Conservation (phyloP, 2,797 vertebrate species). For the Pangasius djambal region DNA sequence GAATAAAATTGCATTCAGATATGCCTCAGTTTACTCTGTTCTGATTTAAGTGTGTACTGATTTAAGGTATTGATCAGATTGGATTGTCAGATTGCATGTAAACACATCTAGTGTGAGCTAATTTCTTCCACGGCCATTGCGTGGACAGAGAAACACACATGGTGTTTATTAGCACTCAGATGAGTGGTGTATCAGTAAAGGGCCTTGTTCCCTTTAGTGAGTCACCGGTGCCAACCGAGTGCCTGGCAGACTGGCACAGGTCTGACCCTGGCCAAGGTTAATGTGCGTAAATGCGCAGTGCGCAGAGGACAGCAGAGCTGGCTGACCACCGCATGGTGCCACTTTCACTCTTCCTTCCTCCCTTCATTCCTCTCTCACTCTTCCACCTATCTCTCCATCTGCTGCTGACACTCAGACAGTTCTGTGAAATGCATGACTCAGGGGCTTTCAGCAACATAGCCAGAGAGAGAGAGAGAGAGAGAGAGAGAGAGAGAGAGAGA, state of each 20-base stretch:
- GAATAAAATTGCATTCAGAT: background rate
- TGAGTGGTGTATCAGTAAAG: background rate
- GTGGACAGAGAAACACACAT: background rate
- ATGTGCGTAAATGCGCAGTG: constrained; percentile 38
- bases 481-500: background rate
- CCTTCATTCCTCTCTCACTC: constrained; percentile 32
- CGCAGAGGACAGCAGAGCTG: constrained; percentile 33
- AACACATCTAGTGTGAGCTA: background rate
- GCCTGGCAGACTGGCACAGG: constrained; percentile 29
- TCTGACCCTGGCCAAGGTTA: constrained; percentile 54
- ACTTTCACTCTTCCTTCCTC: constrained; percentile 18
- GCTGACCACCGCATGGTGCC: constrained; percentile 38
- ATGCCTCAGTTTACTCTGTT: background rate
- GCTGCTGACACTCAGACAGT: constrained; percentile 65
- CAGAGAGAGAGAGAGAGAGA: constrained; percentile 48
- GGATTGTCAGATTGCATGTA: background rate
- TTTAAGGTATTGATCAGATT: background rate
- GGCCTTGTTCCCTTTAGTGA: constrained; percentile 23
- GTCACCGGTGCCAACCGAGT: constrained; percentile 28
- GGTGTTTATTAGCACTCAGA: constrained; percentile 4
- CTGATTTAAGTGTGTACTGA: background rate
- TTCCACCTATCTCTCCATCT: constrained; percentile 39
- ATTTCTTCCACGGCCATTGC: background rate
- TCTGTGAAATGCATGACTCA: constrained; percentile 70
- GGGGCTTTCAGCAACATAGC: constrained; percentile 61